Evolutionary conservation across 1,140 invertebrate genomes (phyloP).

Genomic region (Elymnias hypermnestra): DNA sequence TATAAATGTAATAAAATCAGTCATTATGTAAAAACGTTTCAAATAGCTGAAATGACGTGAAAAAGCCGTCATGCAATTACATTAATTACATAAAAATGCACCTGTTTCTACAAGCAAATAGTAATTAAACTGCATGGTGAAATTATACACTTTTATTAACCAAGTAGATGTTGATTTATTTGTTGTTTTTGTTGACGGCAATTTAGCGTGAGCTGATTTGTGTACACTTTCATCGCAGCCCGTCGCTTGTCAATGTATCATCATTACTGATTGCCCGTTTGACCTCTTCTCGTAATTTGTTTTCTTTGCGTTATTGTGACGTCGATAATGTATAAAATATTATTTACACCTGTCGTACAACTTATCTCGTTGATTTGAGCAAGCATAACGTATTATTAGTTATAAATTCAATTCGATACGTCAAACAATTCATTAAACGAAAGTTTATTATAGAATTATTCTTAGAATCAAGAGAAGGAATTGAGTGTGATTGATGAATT

Average conservation of each 20-base stretch:
- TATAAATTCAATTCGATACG: neutral
- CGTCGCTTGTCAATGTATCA: constrained; percentile 40
- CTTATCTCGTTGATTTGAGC: constrained; percentile 1
- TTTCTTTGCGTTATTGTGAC: constrained; percentile 37
- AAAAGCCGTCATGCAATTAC: too few relatives aligned
- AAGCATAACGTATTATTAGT: constrained; percentile 1
- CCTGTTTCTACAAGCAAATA: constrained; percentile 4
- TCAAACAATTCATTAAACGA: constrained; percentile 1
- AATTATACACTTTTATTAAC: constrained; percentile 14
- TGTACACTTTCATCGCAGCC: constrained; percentile 29
- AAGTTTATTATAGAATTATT: neutral
- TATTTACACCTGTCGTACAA: constrained; percentile 14
- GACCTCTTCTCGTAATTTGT: constrained; percentile 42
- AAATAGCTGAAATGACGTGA: too few relatives aligned
- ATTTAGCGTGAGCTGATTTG: constrained; percentile 21
- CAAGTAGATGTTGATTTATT: constrained; percentile 11
- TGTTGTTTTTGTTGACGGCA: constrained; percentile 19
- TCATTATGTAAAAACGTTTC: too few relatives aligned
- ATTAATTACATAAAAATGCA: constrained; percentile 10
- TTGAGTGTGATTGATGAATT: neutral
- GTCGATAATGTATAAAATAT: constrained; percentile 36
- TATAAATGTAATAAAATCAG: too few relatives aligned
- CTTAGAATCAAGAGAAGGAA: neutral
- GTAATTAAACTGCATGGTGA: constrained; percentile 5
- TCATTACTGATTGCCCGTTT: constrained; percentile 54